Percentiles rank a stretch among this genome's conserved stretches.
phyloP scores from a whole-genome alignment of 1,140 invertebrate species.

The Laupala kohalensis region DNA sequence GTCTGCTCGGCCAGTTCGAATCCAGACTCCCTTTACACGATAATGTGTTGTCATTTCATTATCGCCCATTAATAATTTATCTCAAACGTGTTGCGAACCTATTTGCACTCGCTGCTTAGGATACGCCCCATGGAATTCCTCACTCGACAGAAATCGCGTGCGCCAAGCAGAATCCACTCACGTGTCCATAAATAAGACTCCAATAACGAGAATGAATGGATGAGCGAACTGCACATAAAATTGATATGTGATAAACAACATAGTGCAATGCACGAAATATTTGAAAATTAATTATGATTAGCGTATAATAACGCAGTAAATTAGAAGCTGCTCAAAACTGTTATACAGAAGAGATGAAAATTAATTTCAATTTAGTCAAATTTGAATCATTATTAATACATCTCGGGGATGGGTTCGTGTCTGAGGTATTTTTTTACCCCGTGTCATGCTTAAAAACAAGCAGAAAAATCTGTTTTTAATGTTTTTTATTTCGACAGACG shows the following conservation, averaged over 20 bases:
- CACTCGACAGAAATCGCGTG: not conserved
- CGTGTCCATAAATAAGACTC: not conserved
- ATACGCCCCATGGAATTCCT: not conserved
- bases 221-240: not conserved
- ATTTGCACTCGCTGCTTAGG: not conserved
- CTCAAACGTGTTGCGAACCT: not conserved
- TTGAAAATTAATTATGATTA: not conserved
- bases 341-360: no score
- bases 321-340: no score
- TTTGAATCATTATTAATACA: no score
- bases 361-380: no score
- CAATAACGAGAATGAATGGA: not conserved
- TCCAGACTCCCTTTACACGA: not conserved
- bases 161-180: not conserved
- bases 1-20: not conserved
- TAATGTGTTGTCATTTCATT: not conserved
- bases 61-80: not conserved
- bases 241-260: not conserved
- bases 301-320: not conserved
- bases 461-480: no score
- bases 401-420: no score
- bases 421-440: no score
- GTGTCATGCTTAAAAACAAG: no score
- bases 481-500: no score
- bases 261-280: not conserved